Percentiles rank a stretch among this genome's conserved stretches.
Evolutionary conservation across 2,113 vertebrate species (phyloP).

Genomic region (Halichoeres trimaculatus): DNA sequence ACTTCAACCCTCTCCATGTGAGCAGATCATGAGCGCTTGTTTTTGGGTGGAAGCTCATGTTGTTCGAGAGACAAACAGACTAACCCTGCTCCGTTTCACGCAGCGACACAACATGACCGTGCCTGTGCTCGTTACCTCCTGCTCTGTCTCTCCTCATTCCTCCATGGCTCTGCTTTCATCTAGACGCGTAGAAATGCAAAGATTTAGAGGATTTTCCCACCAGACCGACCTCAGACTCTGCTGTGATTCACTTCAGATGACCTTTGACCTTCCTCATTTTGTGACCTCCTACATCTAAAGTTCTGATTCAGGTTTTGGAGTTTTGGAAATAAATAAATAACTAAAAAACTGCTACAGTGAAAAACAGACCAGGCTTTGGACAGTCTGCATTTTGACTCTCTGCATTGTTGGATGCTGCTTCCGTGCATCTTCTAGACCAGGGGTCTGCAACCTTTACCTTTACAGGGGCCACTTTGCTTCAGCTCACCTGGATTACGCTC

Average conservation of each 20-base stretch:
- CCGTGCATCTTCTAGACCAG: conserved; percentile 23
- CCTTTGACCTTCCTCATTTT: conserved; percentile 16
- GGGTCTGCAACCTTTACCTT: too few species aligned
- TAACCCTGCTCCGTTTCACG: background rate
- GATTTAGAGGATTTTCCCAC: background rate
- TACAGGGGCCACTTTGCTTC: too few species aligned
- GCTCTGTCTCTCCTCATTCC: conserved; percentile 27
- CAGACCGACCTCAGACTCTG: background rate
- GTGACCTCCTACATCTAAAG: too few species aligned
- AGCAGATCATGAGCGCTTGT: background rate
- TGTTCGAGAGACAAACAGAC: background rate
- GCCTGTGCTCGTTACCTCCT: conserved; percentile 13
- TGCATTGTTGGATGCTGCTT: conserved; percentile 30
- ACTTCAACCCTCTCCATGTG: background rate
- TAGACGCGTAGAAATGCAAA: conserved; percentile 18
- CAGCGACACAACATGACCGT: conserved; percentile 51
- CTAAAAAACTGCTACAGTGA: background rate
- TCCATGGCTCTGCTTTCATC: conserved; percentile 31
- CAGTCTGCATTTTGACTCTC: background rate
- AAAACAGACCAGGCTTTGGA: background rate
- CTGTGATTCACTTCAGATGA: conserved; percentile 31
- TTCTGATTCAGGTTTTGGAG: background rate
- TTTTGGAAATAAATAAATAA: background rate
- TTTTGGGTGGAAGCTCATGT: too few species aligned
- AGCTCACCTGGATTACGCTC: too few species aligned